These are phyloP conservation scores for Gnathonemus longibarbis DNA, from an alignment of 2,113 vertebrate species.

Conservation along the genomic window DNA sequence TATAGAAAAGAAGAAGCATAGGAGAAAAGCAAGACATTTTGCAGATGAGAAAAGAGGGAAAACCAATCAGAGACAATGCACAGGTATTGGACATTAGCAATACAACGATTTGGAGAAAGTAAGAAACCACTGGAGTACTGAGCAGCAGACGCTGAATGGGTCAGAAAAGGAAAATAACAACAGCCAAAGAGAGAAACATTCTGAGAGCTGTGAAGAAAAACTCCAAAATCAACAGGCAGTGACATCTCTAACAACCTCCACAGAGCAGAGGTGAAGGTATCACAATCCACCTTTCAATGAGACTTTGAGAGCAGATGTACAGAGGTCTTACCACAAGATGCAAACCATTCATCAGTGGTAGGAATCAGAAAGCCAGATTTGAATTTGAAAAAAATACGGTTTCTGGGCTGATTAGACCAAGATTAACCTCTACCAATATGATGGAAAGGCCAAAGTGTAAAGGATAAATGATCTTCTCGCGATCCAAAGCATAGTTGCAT, in stretches of 20 bases:
- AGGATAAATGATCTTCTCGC: background rate
- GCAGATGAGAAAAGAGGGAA: background rate
- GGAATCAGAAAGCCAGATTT: background rate
- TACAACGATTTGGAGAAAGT: background rate
- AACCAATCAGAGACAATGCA: background rate
- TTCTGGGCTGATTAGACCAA: background rate
- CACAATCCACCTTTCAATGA: background rate
- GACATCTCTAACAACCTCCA: background rate
- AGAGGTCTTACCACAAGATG: background rate
- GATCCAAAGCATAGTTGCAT: background rate
- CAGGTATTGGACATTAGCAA: background rate
- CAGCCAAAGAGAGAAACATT: background rate
- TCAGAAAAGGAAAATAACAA: background rate
- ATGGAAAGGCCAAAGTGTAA: background rate
- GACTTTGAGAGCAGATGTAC: background rate
- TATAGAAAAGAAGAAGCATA: background rate
- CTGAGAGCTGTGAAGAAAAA: background rate
- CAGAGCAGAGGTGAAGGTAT: background rate
- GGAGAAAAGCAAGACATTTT: background rate
- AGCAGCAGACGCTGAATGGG: background rate
- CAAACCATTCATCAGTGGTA: background rate
- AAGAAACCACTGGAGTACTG: background rate
- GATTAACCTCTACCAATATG: background rate
- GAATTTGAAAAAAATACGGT: background rate
- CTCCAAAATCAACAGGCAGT: background rate